Base-by-base conservation (phyloP, 2,888 invertebrate genomes). In the Autographa gamma region DNA sequence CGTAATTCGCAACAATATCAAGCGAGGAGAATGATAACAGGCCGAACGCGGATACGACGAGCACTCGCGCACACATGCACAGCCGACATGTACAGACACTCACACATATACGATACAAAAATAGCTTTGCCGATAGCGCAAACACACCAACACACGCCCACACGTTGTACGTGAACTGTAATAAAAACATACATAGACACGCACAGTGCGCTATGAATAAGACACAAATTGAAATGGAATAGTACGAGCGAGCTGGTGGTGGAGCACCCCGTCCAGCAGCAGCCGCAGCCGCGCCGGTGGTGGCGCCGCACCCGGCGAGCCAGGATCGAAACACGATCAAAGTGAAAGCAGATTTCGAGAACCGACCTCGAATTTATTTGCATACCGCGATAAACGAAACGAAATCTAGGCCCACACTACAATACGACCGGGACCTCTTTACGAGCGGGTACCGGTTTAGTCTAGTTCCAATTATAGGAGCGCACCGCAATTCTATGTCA, bases 131-230 rank as follows among this genome's bases (percentile, higher is more conserved):
- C 93, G 94, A 95, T 95, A 95, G 93, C 93, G 93, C 94, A 92
- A 93, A 93, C 94, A 93, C 93, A 94, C 93, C 92, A 93, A 94
- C 94, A 95, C 94, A 93, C 94, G 93, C 94, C 93, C 93, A 94
- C 95, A 89, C 90, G 85, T 87, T 88, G 92, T 93, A 93, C 92
- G 91, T 93, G 92, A 93, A 94, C 93, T 92, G 93, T 94, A 93
- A 94, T 95, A 93, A 95, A 93, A 94, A 95, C 93, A 94, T 92
- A 93, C 93, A 91, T 91, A 91, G 83, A 90, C 88, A 90, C 80
- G 85, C 85, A 87, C 87, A 88, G 86, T 86, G 89, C 86, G 91
- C 92, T 92, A 91, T 90, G 92, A 93, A 93, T 92, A 93, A 92
- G 86, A 91, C 88, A 91, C 89, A 88, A 92, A 93, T 93, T 91